Evolutionary conservation across 2,888 invertebrate genomes (phyloP).

Genomic region (Galerucella nymphaeae): DNA sequence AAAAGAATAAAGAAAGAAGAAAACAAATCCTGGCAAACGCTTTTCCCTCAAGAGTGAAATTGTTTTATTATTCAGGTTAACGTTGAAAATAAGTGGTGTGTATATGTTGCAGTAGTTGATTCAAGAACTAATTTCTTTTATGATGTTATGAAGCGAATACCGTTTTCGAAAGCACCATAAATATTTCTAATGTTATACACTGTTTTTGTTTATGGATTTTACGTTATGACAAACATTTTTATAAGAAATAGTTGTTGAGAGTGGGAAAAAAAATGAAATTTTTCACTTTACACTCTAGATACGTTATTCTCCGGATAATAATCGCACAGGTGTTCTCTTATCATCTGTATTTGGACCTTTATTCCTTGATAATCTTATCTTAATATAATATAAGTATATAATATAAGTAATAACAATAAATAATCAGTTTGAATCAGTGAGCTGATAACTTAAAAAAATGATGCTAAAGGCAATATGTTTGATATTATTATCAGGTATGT

Average conservation of each 20-base stretch:
- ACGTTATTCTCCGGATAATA: too few species aligned
- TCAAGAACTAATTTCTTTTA: conserved; percentile 12
- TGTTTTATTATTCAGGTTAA: conserved; percentile 40
- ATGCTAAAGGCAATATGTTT: neutral
- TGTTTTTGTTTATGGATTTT: too few species aligned
- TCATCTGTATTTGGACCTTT: too few species aligned
- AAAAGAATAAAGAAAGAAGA: conserved; percentile 21
- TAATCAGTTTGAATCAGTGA: neutral
- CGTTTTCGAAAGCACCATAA: neutral
- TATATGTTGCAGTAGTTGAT: conserved; percentile 16
- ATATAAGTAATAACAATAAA: neutral
- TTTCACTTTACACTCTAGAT: too few species aligned
- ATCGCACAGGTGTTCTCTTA: too few species aligned
- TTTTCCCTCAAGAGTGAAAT: conserved; percentile 22
- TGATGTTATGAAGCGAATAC: neutral
- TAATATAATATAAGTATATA: too few species aligned
- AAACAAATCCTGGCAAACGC: conserved; percentile 32
- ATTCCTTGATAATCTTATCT: neutral
- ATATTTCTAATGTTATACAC: neutral
- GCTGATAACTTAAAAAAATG: neutral
- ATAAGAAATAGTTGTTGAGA: too few species aligned
- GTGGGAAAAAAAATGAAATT: too few species aligned
- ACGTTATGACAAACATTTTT: too few species aligned
- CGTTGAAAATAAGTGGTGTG: conserved; percentile 13
- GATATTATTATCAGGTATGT: neutral